These are phyloP conservation scores for Hydrolagus affinis DNA, from an alignment of 2,113 vertebrate species.

Conservation along the genomic window DNA sequence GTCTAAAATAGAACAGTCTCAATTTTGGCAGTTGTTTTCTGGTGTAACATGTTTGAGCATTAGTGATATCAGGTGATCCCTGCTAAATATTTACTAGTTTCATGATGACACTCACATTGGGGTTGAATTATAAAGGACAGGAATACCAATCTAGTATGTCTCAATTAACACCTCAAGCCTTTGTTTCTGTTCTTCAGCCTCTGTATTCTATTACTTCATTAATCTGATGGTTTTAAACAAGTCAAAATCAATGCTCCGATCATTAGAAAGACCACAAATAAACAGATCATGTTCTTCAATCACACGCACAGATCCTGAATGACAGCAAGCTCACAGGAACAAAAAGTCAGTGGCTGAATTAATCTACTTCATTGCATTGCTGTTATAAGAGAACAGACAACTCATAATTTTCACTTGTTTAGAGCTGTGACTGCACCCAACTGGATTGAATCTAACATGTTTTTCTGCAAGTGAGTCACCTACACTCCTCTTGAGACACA, in stretches of 20 bases:
- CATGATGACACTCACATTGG: background rate
- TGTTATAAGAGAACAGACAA: background rate
- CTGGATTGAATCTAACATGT: too few relatives aligned
- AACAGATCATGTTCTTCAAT: slow-evolving; percentile 2
- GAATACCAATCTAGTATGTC: background rate
- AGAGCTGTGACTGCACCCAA: too few relatives aligned
- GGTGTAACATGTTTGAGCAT: background rate
- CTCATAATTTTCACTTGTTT: background rate
- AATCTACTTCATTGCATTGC: background rate
- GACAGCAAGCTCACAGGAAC: background rate
- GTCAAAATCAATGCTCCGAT: slow-evolving; percentile 20
- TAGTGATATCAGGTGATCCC: too few relatives aligned
- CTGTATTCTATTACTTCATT: slow-evolving; percentile 12
- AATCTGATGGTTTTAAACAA: slow-evolving; percentile 14
- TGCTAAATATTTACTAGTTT: background rate
- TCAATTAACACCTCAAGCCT: background rate
- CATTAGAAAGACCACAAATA: background rate
- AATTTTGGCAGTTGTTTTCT: background rate
- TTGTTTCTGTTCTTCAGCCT: background rate
- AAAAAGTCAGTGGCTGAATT: background rate
- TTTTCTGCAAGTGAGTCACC: too few relatives aligned
- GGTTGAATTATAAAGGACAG: too few relatives aligned
- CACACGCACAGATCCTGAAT: background rate
- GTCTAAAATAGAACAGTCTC: background rate
- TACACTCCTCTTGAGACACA: too few relatives aligned